Base-by-base conservation (phyloP, 2,888 invertebrate genomes). In the Sinelater perroti region DNA sequence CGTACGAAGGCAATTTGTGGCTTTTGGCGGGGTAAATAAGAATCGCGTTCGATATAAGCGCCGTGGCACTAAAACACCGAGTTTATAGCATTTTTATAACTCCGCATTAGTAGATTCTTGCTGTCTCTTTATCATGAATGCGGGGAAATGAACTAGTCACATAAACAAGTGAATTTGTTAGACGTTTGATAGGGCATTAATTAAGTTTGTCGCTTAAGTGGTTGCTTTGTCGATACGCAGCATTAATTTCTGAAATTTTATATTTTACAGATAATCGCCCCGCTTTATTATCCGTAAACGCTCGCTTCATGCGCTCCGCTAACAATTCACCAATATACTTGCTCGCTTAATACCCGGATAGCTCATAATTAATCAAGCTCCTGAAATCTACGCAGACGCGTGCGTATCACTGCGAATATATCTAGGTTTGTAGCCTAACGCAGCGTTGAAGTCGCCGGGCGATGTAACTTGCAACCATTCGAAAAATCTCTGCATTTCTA, bases 141-240 rank as follows among this genome's bases (percentile, higher is more conserved):
- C 17, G 14, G 17, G 35, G 47, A 21, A 47, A 33, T 33, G 20
- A 31, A 47, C 47, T 35, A 47, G 35, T 47, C 47, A 47, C 47
- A 47, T 47, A 47, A 47, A 47, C 47, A 47, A 47, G 47, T 24
- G 33, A 47, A 47, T 47, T 47, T 47, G 47, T 47, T 47, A 47
- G 47, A 35, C 20, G 11, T 47, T 17, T 28, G 45, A 45, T 45
- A 28, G 45, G 30, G 13, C 28, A 31, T 47, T 47, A 47, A 47
- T 47, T 47, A 47, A 47, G 35, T 47, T 47, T 35, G 47, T 35
- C 35, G 47, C 17, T 47, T 35, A 45, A 45, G 24, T 38, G 38
- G 21, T 40, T 21, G 14, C 40, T 40, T 21, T 24, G 36, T 36
- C 18, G 36, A 36, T 36, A 7, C 36, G 18, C 31, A 31, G 20